These are phyloP conservation scores for Pipistrellus pygmaeus DNA, from an alignment of 2,797 vertebrate genomes.

Conservation along the genomic window DNA sequence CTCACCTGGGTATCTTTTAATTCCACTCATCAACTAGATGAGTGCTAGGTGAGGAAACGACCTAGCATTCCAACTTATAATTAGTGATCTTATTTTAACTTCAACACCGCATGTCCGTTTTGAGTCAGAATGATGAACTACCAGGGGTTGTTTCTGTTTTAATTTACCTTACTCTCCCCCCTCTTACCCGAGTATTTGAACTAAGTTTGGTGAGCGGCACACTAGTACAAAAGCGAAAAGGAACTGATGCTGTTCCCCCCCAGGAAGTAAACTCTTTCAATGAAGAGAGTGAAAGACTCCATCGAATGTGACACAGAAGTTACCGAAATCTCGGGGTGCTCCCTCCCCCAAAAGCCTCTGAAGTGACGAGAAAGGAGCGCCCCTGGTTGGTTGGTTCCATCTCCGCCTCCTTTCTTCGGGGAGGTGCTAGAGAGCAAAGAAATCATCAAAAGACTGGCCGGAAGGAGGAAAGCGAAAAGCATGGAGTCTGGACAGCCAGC, in stretches of 20 bases:
- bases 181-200: not conserved
- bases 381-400: not conserved
- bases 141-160: not conserved
- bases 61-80: not conserved
- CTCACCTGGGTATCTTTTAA: slow-evolving; percentile 2
- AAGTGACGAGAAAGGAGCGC: not conserved
- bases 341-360: not conserved
- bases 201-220: not conserved
- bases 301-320: not conserved
- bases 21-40: not conserved
- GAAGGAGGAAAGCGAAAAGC: slow-evolving; percentile 60
- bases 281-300: not conserved
- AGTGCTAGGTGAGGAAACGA: not conserved
- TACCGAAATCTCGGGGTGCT: not conserved
- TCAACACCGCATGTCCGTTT: not conserved
- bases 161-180: not conserved
- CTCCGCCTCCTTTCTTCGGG: slow-evolving; percentile 31
- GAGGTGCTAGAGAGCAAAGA: slow-evolving; percentile 66
- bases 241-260: slow-evolving; percentile 53
- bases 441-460: slow-evolving; percentile 59
- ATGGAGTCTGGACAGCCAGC: not conserved
- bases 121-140: not conserved
- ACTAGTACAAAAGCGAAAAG: not conserved
- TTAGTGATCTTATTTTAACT: slow-evolving; percentile 3
- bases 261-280: not conserved